These are phyloP conservation scores for Buceros bicornis DNA, from an alignment of 2,797 vertebrate genomes.

Conservation along the genomic window DNA sequence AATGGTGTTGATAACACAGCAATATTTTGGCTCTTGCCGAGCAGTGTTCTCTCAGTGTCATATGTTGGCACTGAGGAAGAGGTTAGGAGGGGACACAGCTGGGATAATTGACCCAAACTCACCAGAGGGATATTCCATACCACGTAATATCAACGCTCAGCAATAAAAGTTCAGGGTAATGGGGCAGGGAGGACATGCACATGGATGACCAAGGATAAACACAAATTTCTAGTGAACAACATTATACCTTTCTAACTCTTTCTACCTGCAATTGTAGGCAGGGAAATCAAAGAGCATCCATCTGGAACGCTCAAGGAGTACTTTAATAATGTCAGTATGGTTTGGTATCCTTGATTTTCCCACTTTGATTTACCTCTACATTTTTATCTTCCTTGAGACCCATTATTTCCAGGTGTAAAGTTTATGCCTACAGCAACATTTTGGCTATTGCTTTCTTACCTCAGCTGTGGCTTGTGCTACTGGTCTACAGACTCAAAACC, in stretches of 20 bases:
- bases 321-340: not conserved
- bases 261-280: not conserved
- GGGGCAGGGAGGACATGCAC: no score
- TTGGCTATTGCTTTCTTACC: not conserved
- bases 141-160: no score
- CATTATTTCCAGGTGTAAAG: not conserved
- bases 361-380: not conserved
- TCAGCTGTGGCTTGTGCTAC: not conserved
- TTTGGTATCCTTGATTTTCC: not conserved
- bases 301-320: not conserved
- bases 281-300: not conserved
- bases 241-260: not conserved
- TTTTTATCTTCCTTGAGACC: not conserved
- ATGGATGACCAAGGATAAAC: not conserved
- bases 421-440: not conserved
- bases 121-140: no score
- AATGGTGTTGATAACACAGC: no score
- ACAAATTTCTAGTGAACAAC: not conserved
- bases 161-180: no score
- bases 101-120: no score
- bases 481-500: not conserved
- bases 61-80: no score
- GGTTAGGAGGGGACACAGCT: no score
- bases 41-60: no score
- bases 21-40: no score